Base-by-base conservation (phyloP, 2,888 invertebrate genomes). In the Hoplodrina ambigua region DNA sequence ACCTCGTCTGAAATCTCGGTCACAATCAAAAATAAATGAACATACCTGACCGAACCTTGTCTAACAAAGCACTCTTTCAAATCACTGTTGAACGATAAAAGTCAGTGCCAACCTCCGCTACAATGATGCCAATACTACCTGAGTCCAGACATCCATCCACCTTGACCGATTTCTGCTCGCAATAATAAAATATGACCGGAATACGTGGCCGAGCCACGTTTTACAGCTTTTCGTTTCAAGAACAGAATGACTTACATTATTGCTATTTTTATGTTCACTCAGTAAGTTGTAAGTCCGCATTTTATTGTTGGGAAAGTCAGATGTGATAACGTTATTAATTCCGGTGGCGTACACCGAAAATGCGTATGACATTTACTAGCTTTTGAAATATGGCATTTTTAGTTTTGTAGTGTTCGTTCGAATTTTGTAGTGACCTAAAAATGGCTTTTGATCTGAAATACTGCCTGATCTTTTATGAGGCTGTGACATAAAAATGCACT, bases 81-180 rank as follows among this genome's bases (percentile, higher is more conserved):
- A 64, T 69, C 58, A 61, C 58, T 65, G 50, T 66, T 59, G 44
- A 25, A 60, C 62, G 59, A 76, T 76, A 72, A 76, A 82, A 68
- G 30, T 69, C 44, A 69, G 30, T 52, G 54, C 49, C 69, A 70
- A 72, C 72, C 80, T 79, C 74, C 72, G 55, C 44, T 58, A 67
- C 68, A 77, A 58, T 69, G 75, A 75, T 80, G 83, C 73, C 71
- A 83, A 81, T 83, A 83, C 74, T 75, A 53, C 70, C 64, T 72
- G 70, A 64, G 44, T 74, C 72, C 73, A 72, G 77, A 78, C 66
- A 56, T 61, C 5, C 25, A 25, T 33, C 5, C 46, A 79, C 89
- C 90, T 90, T 89, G 91, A 87, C 90, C 89, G 86, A 85, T 77
- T 86, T 86, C 70, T 61, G 63, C 66, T 63, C 67, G 68, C 66